A percentile compares a stretch with the other conserved stretches of the same genome.
phyloP scores from a whole-genome alignment of 2,113 vertebrate genomes.

The Misgurnus mizolepis region DNA sequence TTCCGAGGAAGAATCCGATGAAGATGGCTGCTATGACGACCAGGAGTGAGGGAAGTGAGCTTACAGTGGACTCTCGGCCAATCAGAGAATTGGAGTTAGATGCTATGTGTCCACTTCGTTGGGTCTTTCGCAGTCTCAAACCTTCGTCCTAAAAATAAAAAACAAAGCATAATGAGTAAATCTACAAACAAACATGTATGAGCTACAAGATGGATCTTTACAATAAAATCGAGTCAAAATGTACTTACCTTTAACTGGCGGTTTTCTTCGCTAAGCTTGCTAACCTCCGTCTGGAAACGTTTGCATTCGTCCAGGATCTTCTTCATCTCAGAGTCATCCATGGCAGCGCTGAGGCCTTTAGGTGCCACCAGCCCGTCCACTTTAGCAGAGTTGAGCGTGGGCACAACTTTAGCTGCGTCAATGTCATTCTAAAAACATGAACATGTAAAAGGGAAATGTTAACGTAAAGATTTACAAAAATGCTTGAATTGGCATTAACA shows the following conservation, averaged over 20 bases:
- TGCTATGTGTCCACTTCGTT: slow-evolving; percentile 85
- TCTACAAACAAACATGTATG: too few species aligned
- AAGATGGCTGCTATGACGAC: slow-evolving; percentile 99
- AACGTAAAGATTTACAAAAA: too few species aligned
- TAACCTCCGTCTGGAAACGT: slow-evolving; percentile 87
- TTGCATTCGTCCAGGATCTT: slow-evolving; percentile 94
- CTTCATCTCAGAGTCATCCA: slow-evolving; percentile 87
- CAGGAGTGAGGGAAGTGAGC: slow-evolving; percentile 94
- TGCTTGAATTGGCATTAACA: too few species aligned
- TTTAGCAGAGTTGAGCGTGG: slow-evolving; percentile 83
- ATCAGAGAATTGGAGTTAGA: slow-evolving; percentile 79
- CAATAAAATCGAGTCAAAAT: too few species aligned
- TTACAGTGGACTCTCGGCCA: slow-evolving; percentile 84
- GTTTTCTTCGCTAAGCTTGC: slow-evolving; percentile 92
- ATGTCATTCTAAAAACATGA: slow-evolving; percentile 80
- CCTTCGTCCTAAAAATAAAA: slow-evolving; percentile 82
- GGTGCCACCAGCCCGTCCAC: slow-evolving; percentile 74
- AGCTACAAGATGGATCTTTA: too few species aligned
- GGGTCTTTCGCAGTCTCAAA: slow-evolving; percentile 87
- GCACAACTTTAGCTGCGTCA: slow-evolving; percentile 79
- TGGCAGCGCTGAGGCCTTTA: slow-evolving; percentile 74
- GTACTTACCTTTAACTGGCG: slow-evolving; percentile 82
- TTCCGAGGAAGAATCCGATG: slow-evolving; percentile 99
- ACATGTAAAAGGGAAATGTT: too few species aligned
- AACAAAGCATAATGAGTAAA: not conserved